Evolutionary conservation across 2,888 invertebrate genomes (phyloP).

Genomic region (Orthosia incerta): DNA sequence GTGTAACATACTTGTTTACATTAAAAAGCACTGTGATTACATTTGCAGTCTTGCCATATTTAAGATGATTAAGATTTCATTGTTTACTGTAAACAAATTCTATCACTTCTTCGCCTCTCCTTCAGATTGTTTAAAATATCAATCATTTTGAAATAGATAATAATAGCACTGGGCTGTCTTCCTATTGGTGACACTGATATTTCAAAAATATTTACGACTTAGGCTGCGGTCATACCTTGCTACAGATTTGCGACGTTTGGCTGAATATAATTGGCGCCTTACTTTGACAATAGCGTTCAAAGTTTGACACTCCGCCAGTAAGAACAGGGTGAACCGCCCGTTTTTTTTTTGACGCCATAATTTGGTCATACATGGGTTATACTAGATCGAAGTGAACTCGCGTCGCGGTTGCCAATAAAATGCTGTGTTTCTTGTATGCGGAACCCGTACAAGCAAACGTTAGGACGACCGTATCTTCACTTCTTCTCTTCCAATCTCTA

Average conservation of each 20-base stretch:
- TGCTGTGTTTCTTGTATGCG: too few relatives aligned
- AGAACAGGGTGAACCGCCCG: too few relatives aligned
- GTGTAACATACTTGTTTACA: slow-evolving; percentile 54
- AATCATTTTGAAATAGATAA: slow-evolving; percentile 20
- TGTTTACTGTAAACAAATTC: slow-evolving; percentile 44
- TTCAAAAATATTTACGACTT: slow-evolving; percentile 30
- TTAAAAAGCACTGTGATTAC: slow-evolving; percentile 56
- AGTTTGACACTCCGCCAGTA: too few relatives aligned
- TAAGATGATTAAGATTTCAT: slow-evolving; percentile 37
- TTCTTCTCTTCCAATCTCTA: too few relatives aligned
- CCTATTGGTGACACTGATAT: slow-evolving; percentile 45
- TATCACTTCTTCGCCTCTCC: slow-evolving; percentile 35
- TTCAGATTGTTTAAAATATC: slow-evolving; percentile 25
- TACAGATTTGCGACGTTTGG: neutral
- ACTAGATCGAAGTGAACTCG: too few relatives aligned
- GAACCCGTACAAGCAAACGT: too few relatives aligned
- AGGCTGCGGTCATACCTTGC: neutral
- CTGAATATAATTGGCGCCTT: neutral
- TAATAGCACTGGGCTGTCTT: slow-evolving; percentile 52
- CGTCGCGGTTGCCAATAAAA: too few relatives aligned
- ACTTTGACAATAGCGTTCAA: neutral
- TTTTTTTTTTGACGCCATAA: too few relatives aligned
- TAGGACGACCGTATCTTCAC: too few relatives aligned
- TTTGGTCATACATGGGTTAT: too few relatives aligned
- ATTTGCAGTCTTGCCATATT: slow-evolving; percentile 45